Evolutionary conservation across 2,888 invertebrate genomes (phyloP), one percentile per base, ranked within the genome.

Genomic region (Adineta ricciae): DNA sequence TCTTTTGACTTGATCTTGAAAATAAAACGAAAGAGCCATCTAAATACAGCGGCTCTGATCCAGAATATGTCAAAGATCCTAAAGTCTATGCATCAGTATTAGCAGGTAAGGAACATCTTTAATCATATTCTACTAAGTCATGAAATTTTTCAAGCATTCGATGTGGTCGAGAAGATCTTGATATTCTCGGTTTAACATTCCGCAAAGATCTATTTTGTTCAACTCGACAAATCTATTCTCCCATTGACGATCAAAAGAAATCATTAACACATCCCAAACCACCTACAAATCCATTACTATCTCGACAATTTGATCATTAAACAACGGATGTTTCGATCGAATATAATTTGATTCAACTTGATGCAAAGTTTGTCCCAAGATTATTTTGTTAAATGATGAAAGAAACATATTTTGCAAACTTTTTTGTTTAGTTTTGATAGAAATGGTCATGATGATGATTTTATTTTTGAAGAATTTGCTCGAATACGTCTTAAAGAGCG

Each of bases 401-500:
- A 41, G 24, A 16, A 38, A 38, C 1, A 4, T n/a, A n/a, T n/a
- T n/a, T 1, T 36, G 16, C 2, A 19, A 38, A 24, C 24, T 21
- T 3, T 73, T 38, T 24, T 0, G 8, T 73, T 73, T 38, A 73
- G 73, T 64, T 38, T 21, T 41, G 56, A 83, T 27, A 50, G 32
- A 49, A 32, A 5, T 49, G 83, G 32, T 27, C 49, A 73, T 73
- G 96, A 97, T n/a, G n/a, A n/a, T n/a, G n/a, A n/a, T n/a, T n/a
- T n/a, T n/a, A n/a, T n/a, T n/a, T n/a, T n/a, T n/a, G 98, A 99
- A 92, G 99, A 99, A 92, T 99, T 99, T 92, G 98, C 99, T 87
- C 93, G 99, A 88, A 93, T 99, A 87, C 94, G 99, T 91, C 93
- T 86, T 14, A 96, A 97, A 92, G 96, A 96, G 86, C 95, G 89